Percentiles rank a stretch among this genome's conserved stretches.
These are phyloP conservation scores for Chanos chanos DNA, from an alignment of 2,797 vertebrate genomes.

Conservation along the genomic window DNA sequence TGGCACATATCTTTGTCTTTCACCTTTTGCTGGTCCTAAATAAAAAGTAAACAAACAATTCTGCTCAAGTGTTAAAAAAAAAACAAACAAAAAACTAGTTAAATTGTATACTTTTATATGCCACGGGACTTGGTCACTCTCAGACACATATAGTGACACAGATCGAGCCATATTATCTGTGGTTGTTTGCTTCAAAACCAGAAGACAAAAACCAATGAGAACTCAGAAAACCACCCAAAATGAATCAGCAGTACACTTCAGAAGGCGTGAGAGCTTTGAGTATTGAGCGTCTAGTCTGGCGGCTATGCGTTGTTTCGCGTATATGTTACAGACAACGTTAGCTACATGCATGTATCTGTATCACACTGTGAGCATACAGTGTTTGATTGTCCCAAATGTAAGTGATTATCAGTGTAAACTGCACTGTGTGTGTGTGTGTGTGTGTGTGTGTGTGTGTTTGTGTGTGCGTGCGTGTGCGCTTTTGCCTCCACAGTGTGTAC, in stretches of 20 bases:
- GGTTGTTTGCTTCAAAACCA: conserved; percentile 14
- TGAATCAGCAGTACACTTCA: too few species aligned
- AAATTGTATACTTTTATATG: background rate
- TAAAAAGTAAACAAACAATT: conserved; percentile 1
- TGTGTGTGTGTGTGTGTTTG: conserved; percentile 2
- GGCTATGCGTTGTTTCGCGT: too few species aligned
- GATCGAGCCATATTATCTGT: conserved; percentile 6
- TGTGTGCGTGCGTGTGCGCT: background rate
- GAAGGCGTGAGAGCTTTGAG: too few species aligned
- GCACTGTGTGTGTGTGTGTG: background rate
- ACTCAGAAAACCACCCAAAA: conserved; percentile 10
- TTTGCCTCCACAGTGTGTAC: background rate
- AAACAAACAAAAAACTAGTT: conserved; percentile 17
- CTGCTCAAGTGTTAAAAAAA: conserved; percentile 8
- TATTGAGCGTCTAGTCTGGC: too few species aligned
- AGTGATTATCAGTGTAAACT: background rate
- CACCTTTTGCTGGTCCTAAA: background rate
- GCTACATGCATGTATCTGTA: conserved; percentile 4
- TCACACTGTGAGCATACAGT: background rate
- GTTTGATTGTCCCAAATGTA: background rate
- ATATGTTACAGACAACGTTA: background rate
- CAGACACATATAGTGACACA: conserved; percentile 18
- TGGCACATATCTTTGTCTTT: conserved; percentile 5
- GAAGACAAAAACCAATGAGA: conserved; percentile 13
- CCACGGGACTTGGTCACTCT: conserved; percentile 1